Base-by-base conservation (phyloP, 2,113 vertebrate species). In the Pluvianellus socialis region DNA sequence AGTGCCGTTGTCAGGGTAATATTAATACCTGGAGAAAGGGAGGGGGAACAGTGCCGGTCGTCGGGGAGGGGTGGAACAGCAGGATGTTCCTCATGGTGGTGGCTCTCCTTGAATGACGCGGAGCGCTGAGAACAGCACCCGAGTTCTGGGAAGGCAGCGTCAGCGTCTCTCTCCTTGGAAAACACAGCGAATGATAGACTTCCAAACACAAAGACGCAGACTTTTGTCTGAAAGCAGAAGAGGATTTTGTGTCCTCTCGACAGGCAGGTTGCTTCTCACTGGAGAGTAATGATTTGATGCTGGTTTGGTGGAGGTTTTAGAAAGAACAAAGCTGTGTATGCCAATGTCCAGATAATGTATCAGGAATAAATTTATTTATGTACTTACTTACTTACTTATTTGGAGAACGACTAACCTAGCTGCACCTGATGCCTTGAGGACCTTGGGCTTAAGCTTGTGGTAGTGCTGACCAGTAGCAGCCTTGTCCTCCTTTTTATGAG, bases 121-220 rank as follows among this genome's bases (percentile, higher is more conserved):
- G 11, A 2, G 1, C 5, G 40, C 12, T 59, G 66, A 80, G 23
- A 56, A n/a, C 8, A 8, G 4, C 8, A 4, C 16, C 14, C 5
- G 0, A 30, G 19, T 82, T 70, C 61, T 7, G 19, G 23, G 42
- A 12, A 24, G 15, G 9, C 66, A 14, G 9, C 66, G 5, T 13
- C 4, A 0, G 61, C 7, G 0, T 63, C 22, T 2, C 20, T 55
- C 16, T 38, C 2, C 0, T 62, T 45, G 40, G 33, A 76, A 86
- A 73, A 32, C 3, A 2, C 14, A n/a, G 50, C 1, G 10, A 44
- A 26, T 79, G 18, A 27, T 52, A 10, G 0, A 8, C 10, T 68
- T 23, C 53, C 62, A 40, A 22, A 75, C 14, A 56, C 59, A 83
- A 89, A 81, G 27, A 19, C 56, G 59, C 5, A 4, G 9, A 20